Percentiles rank a stretch among this genome's conserved stretches.
Conservation (phyloP, 2,797 vertebrate genomes). For the Uromys caudimaculatus region DNA sequence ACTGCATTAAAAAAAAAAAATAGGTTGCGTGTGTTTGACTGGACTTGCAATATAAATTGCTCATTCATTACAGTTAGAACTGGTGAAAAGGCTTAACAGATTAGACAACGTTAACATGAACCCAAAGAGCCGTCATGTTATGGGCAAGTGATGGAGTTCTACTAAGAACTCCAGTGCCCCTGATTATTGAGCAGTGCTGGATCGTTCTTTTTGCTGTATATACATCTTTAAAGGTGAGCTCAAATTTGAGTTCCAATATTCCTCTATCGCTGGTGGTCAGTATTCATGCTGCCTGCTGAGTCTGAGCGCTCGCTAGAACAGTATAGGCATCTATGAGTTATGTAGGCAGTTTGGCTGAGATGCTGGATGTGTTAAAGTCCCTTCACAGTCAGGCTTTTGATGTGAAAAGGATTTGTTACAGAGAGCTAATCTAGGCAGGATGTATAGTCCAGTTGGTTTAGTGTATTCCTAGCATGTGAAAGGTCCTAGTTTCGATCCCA, state of each 20-base stretch:
- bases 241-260: too few species aligned
- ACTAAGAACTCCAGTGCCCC: too few species aligned
- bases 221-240: background rate
- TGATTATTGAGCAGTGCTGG: background rate
- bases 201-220: background rate
- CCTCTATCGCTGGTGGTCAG: background rate
- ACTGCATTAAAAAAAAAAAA: background rate
- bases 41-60: background rate
- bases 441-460: background rate
- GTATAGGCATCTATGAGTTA: background rate
- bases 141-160: background rate
- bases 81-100: background rate
- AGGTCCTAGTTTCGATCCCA: background rate
- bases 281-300: background rate
- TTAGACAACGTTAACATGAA: background rate
- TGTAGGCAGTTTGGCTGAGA: background rate
- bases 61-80: background rate
- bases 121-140: background rate
- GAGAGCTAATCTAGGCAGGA: background rate
- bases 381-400: background rate
- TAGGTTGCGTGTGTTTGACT: background rate
- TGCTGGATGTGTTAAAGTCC: background rate
- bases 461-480: background rate
- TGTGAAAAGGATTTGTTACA: background rate
- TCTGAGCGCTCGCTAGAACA: background rate